Percentiles rank a stretch among this genome's conserved stretches.
phyloP scores from a whole-genome alignment of 53 echinoderm and acorn worm species.

The Patiria pectinifera region DNA sequence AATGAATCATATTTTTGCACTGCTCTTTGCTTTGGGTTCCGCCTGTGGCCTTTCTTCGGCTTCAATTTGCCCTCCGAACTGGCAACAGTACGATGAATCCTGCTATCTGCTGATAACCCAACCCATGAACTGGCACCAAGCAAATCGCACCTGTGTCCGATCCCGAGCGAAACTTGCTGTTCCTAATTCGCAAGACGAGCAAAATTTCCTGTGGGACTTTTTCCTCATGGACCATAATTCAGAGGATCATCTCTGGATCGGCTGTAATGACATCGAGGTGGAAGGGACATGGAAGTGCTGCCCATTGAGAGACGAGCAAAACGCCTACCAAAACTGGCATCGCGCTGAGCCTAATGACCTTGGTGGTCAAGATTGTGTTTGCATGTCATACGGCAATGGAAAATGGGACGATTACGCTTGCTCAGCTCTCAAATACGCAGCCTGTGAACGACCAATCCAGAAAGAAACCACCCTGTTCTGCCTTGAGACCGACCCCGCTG shows the following conservation, averaged over 20 bases:
- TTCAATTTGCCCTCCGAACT: conserved; percentile 18
- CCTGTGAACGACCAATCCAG: not conserved
- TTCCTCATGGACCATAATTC: not conserved
- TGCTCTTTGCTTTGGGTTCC: too few species aligned
- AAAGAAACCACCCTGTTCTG: not conserved
- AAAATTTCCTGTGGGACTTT: not conserved
- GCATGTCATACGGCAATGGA: too few species aligned
- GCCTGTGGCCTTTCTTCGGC: not conserved
- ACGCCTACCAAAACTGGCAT: conserved; percentile 13
- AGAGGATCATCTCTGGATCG: not conserved
- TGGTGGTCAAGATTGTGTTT: too few species aligned
- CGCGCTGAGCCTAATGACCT: not conserved
- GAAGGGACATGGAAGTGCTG: conserved; percentile 4
- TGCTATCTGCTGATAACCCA: conserved; percentile 22
- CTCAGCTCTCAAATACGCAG: not conserved
- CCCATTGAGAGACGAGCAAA: not conserved
- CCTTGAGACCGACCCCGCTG: conserved; percentile 1
- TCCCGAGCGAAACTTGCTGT: not conserved
- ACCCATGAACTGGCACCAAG: conserved; percentile 21
- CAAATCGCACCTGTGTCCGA: conserved; percentile 12
- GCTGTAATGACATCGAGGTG: not conserved
- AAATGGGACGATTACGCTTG: not conserved
- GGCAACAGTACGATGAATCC: conserved; percentile 23
- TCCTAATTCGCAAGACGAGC: conserved; percentile 19
- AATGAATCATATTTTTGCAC: too few species aligned